Base-by-base conservation (phyloP, 2,113 vertebrate species). In the Danionella cerebrum region DNA sequence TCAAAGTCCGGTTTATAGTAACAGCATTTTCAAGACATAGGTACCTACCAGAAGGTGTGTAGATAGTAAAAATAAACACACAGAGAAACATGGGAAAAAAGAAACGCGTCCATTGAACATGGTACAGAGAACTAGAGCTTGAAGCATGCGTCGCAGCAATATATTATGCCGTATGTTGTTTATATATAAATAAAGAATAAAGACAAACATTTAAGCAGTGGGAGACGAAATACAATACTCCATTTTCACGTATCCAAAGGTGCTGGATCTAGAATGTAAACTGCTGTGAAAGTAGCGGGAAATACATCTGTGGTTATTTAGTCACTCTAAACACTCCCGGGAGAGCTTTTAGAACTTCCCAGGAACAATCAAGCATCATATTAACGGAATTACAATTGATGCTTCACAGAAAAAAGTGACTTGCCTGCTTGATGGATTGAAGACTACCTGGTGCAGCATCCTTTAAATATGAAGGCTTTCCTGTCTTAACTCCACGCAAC, bases 1-100 rank as follows among this genome's bases (percentile, higher is more conserved):
- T 69, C 38, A 73, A 78, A 78, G 63, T 81, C 72, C 65, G 72
- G 66, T 77, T 76, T 73, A 69, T 64, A 72, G 76, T 74, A 82
- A 81, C 76, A 79, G 71, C 76, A 48, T 74, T 41, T 76, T 69
- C 66, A 58, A 62, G 65, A 67, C 72, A 25, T 52, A 53, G 51
- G 66, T 72, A 69, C 51, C 68, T 75, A 79, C 14, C 35, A 68
- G 59, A 71, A 70, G 59, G 27, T 62, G 50, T 47, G 35, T 44
- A 39, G 53, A 44, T 47, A 63, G 59, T 60, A 54, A 50, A 60
- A 63, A 47, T 41, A 64, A 62, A 70, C 18, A 66, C 45, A 14
- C 14, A 38, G 18, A 48, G 29, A 63, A 53, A 53, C 39, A 53
- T 31, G 51, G 2, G 6, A 35, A 62, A 35, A 55, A 42, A 33